A percentile compares a stretch with the other conserved stretches of the same genome.
Evolutionary conservation across 2,797 vertebrate genomes (phyloP).

Genomic region (Lates japonicus): DNA sequence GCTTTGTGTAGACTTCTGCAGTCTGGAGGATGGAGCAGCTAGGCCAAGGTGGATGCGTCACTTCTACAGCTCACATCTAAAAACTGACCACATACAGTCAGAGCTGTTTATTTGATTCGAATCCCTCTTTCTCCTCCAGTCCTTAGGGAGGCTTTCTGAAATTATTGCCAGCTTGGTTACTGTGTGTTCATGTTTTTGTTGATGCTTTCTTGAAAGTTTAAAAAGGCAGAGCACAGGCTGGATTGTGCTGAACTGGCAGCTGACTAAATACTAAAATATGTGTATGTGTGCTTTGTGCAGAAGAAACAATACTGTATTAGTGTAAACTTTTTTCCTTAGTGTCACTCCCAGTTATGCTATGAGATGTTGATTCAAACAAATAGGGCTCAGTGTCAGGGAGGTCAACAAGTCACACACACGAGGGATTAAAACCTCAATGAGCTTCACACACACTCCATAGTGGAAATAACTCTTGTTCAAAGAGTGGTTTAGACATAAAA

Average conservation of each 20-base stretch:
- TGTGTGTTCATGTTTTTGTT: background rate
- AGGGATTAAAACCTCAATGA: too few relatives aligned
- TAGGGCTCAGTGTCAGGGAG: background rate
- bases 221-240: background rate
- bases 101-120: background rate
- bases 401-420: background rate
- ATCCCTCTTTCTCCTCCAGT: background rate
- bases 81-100: background rate
- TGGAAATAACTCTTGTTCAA: background rate
- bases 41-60: conserved; percentile 5
- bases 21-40: background rate
- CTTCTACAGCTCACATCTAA: background rate
- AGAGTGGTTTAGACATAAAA: background rate
- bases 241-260: background rate
- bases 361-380: background rate
- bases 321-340: background rate
- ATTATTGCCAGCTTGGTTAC: background rate
- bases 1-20: background rate
- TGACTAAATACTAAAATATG: background rate
- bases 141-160: background rate
- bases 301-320: too few relatives aligned
- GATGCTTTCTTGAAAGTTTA: background rate
- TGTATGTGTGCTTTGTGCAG: background rate
- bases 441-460: too few relatives aligned
- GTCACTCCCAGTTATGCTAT: background rate